These are phyloP conservation scores for Polymixis lichenea DNA, from an alignment of 2,888 invertebrate species.

Conservation along the genomic window DNA sequence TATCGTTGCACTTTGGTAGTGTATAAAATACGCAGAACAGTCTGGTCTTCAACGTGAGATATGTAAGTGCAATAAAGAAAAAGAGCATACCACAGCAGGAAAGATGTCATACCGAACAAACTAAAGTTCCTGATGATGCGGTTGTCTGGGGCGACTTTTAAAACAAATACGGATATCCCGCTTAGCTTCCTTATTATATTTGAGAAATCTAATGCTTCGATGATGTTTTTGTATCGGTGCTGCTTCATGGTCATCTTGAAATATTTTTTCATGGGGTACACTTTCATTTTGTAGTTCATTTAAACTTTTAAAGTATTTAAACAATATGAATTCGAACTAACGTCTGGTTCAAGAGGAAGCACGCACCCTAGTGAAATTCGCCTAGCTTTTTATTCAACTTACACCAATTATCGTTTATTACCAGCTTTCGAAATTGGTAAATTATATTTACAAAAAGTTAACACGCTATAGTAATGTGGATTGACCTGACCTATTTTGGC, in stretches of 20 bases:
- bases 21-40: slow-evolving; percentile 77
- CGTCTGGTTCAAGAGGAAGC: background rate
- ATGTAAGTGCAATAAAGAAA: slow-evolving; percentile 75
- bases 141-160: slow-evolving; percentile 52
- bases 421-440: background rate
- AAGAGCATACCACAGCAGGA: slow-evolving; percentile 68
- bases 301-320: no score
- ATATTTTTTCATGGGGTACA: slow-evolving; percentile 47
- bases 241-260: slow-evolving; percentile 50
- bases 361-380: slow-evolving; percentile 1
- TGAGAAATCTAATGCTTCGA: slow-evolving; percentile 71
- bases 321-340: background rate
- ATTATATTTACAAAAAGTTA: background rate
- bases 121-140: slow-evolving; percentile 67
- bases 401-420: slow-evolving; percentile 17
- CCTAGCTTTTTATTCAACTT: slow-evolving; percentile 28
- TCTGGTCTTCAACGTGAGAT: slow-evolving; percentile 74
- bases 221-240: slow-evolving; percentile 70
- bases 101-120: slow-evolving; percentile 69
- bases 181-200: slow-evolving; percentile 69
- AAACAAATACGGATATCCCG: slow-evolving; percentile 71
- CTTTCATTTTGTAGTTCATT: slow-evolving; percentile 21
- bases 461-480: slow-evolving; percentile 1
- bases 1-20: slow-evolving; percentile 79
- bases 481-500: background rate